A percentile compares a stretch with the other conserved stretches of the same genome.
phyloP scores from a whole-genome alignment of 2,113 vertebrate species.

The Donacobius atricapilla region DNA sequence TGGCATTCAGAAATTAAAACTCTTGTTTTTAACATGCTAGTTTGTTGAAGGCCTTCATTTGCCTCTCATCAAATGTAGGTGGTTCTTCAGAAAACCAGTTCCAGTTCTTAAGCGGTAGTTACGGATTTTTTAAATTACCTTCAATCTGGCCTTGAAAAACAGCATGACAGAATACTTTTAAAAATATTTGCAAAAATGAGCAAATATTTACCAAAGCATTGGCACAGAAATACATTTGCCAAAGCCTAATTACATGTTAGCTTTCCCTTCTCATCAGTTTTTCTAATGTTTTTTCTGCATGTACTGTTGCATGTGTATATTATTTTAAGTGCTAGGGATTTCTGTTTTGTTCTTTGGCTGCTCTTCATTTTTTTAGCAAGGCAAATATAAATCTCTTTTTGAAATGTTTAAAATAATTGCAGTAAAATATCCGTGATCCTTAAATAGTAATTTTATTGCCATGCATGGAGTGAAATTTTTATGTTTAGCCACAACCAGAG shows the following conservation, averaged over 20 bases:
- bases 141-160: neutral
- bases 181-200: neutral
- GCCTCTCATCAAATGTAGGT: neutral
- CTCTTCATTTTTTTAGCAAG: conserved; percentile 42
- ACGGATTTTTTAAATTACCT: rapidly evolving
- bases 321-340: conserved; percentile 13
- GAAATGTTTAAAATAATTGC: neutral
- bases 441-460: neutral
- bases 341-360: conserved; percentile 16
- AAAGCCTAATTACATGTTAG: conserved; percentile 17
- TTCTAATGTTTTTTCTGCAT: conserved; percentile 43
- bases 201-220: conserved; percentile 4
- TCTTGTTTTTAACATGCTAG: neutral
- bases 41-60: neutral
- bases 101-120: neutral
- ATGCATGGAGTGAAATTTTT: conserved; percentile 13
- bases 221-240: conserved; percentile 19
- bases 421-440: neutral
- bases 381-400: neutral
- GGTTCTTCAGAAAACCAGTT: neutral
- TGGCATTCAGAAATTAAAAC: neutral
- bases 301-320: conserved; percentile 44
- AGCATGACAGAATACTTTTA: neutral
- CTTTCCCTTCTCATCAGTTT: conserved; percentile 30
- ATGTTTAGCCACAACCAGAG: neutral